Evolutionary conservation across 2,797 vertebrate genomes (phyloP), one percentile per base, ranked within the genome.

Genomic region (Crocidura indochinensis): DNA sequence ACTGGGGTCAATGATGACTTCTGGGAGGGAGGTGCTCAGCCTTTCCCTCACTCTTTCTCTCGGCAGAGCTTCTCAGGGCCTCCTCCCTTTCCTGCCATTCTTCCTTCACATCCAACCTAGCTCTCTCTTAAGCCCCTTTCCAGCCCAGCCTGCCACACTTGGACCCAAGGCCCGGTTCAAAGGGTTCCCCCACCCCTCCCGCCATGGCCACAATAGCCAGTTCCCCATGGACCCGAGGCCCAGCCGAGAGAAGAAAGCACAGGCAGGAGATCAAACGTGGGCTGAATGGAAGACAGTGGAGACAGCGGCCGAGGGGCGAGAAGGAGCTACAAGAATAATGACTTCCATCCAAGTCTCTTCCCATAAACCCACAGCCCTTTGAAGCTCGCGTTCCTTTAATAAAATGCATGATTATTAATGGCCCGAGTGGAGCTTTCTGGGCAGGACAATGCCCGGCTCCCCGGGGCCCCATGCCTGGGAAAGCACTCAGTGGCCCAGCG

Each of bases 301-400:
- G 94, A 97, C 92, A 96, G 96, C 96, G 96, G 96, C 97, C 76
- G 95, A 97, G 97, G 91, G 89, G 97, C 81, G 68, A 96, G 97
- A 97, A 95, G 94, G 95, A 95, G 95, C 90, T 88, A 91, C 73
- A 65, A 96, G 94, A 94, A 96, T 98, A 98, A 98, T 98, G 98
- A 97, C 97, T 98, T 98, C 97, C 98, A 98, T 98, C 97, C 97
- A 96, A 94, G 91, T 95, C 97, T 96, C 97, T 97, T 98, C 97
- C 97, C 98, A 98, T 97, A 98, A 98, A 98, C 97, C 97, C 97
- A 71, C 97, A 97, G 93, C 94, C 91, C 97, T 97, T 98, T 98
- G 97, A 98, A 98, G 98, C 96, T 96, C 75, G 97, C 97, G 97
- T 98, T 97, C 97, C 97, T 97, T 98, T 98, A 98, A 98, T 98